A percentile compares a stretch with the other conserved stretches of the same genome.
Conservation (phyloP, 2,888 invertebrate species). For the Hemicrepidius hirtus region DNA sequence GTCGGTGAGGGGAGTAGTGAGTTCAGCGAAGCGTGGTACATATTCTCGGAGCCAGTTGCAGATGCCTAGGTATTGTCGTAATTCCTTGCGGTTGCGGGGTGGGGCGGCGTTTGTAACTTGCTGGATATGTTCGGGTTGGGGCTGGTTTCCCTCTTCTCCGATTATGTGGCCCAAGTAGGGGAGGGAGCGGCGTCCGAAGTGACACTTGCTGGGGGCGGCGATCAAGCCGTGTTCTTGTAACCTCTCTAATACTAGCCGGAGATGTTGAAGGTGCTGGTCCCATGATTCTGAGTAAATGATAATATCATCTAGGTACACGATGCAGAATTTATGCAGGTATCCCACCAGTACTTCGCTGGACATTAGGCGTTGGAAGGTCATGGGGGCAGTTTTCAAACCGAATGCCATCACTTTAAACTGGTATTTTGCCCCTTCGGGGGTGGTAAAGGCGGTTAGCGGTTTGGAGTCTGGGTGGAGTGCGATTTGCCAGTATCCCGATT, state of each 20-base stretch:
- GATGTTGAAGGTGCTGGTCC: conserved; percentile 54
- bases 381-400: too few relatives aligned
- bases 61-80: conserved; percentile 43
- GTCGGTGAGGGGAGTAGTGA: conserved; percentile 13
- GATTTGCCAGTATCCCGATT: conserved; percentile 34
- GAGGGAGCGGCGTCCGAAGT: conserved; percentile 23
- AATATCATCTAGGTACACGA: conserved; percentile 59
- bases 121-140: conserved; percentile 1
- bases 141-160: conserved; percentile 8
- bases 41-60: conserved; percentile 52
- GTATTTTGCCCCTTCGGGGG: conserved; percentile 59
- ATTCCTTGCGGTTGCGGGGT: conserved; percentile 23
- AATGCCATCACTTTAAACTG: conserved; percentile 62
- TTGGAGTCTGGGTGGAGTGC: conserved; percentile 32
- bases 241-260: conserved; percentile 53
- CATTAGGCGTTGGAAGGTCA: too few relatives aligned
- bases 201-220: conserved; percentile 34
- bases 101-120: conserved; percentile 27
- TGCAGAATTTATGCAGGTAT: conserved; percentile 45
- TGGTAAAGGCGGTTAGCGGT: conserved; percentile 56
- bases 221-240: conserved; percentile 43
- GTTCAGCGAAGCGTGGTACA: conserved; percentile 19
- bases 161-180: conserved; percentile 45
- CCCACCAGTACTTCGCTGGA: conserved; percentile 55
- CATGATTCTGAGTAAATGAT: conserved; percentile 53